Conservation (phyloP, 1,140 invertebrate genomes). For the Rhyacophila brunnea region DNA sequence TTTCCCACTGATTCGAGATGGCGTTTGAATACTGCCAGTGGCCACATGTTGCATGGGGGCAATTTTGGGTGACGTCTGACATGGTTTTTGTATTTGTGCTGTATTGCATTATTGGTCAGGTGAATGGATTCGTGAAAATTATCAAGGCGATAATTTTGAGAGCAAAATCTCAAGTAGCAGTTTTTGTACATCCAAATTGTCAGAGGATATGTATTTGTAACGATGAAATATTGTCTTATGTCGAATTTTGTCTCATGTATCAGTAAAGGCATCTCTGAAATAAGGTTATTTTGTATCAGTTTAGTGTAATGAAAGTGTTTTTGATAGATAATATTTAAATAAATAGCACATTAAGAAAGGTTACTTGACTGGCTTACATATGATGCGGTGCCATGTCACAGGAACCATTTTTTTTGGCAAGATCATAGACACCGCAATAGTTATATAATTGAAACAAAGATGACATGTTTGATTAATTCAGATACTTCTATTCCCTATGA, state of each 20-base stretch:
- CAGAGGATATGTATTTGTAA: constrained; percentile 75
- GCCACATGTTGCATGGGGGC: constrained; percentile 84
- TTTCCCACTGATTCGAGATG: constrained; percentile 59
- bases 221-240: constrained; percentile 85
- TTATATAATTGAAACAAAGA: no score
- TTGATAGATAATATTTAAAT: no score
- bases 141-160: constrained; percentile 78
- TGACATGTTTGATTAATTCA: no score
- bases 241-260: constrained; percentile 91
- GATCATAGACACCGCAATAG: no score
- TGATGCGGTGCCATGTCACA: no score
- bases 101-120: constrained; percentile 89
- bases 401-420: no score
- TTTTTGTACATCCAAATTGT: constrained; percentile 89
- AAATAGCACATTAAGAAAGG: no score
- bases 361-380: no score
- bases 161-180: constrained; percentile 87
- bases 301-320: no score
- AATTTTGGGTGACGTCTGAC: constrained; percentile 62
- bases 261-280: constrained; percentile 75
- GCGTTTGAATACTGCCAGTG: constrained; percentile 70
- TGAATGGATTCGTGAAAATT: constrained; percentile 88
- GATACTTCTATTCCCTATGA: no score
- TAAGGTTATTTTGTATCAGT: no score
- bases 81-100: constrained; percentile 78